Evolutionary conservation across 2,888 invertebrate species (phyloP), one percentile per base, ranked within the genome.

Genomic region (Lathronympha strigana): DNA sequence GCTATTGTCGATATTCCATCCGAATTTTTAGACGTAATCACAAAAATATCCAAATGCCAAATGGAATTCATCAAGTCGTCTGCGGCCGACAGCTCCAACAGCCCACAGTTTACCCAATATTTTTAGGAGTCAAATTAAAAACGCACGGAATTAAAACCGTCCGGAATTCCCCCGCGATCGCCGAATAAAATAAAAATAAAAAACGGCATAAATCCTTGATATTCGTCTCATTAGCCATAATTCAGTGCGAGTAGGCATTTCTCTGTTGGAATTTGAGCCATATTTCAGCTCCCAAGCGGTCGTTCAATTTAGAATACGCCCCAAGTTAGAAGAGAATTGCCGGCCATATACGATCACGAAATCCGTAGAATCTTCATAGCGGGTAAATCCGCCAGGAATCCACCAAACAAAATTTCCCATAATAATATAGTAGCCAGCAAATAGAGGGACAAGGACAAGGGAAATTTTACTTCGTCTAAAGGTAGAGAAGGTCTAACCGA

Each of bases 211-310:
- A 81, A 79, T 84, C 80, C 73, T 82, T 82, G 83, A 86, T 83
- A 84, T 84, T 82, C 84, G 77, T 83, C 83, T 87, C 85, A 87
- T 87, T 86, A 87, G 83, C 80, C 81, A 83, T 85, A 86, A 87
- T 81, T 83, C 82, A 82, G 79, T 77, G 76, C 73, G 84, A 82
- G 85, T 80, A 85, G 81, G 83, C 84, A 84, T 83, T 81, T 78
- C 76, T 66, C 72, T 76, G 82, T 77, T 78, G 82, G 82, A 88
- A 87, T 88, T 87, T 81, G 75, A 75, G 74, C 80, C 81, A 87
- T 89, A 88, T 84, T 87, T 88, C 76, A 87, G 81, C 79, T 80
- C 76, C 76, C 81, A 71, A 82, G 80, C 80, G 86, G 80, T 81
- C 84, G 80, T 87, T 85, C 79, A 76, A 80, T 81, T 86, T 81